Evolutionary conservation across 1,140 invertebrate species (phyloP), one percentile per base, ranked within the genome.

Genomic region (Drosophila parabipectinata): DNA sequence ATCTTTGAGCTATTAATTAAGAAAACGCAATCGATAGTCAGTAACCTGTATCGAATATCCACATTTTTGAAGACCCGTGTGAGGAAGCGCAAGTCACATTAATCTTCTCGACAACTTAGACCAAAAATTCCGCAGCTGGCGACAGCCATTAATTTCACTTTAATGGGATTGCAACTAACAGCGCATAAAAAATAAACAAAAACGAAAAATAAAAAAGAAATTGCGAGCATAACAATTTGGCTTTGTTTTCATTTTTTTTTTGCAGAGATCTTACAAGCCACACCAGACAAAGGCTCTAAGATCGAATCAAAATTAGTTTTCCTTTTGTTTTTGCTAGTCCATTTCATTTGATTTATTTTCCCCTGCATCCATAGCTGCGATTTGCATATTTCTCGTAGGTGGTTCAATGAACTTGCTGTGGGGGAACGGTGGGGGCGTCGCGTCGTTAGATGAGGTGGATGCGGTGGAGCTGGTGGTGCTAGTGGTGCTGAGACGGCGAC

Each of bases 321-420:
- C 60, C 77, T 72, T 85, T 77, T 76, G 50, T 75, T 75, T 60
- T 52, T 56, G 51, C 39, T 66, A 56, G 63, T 53, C 60, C 47
- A 64, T 64, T 51, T 52, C 57, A 79, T 76, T 81, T 80, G 76
- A 60, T 79, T 79, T 84, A 58, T 69, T 45, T 61, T 80, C 66
- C 48, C 62, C 57, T 63, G 64, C 61, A 50, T 82, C 75, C 72
- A 88, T 72, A 52, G 52, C 55, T 57, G 32, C 63, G 67, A 88
- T 88, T 88, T 88, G 83, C 83, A 88, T 88, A 88, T 88, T 88
- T 79, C 79, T 83, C 84, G 83, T 88, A 88, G 83, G 83, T 79
- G 83, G 83, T 88, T 88, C 83, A 88, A 73, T 88, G 83, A 88
- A 88, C 83, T 88, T 88, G 83, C 72, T 72, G 41, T 32, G 34